Evolutionary conservation across 1,140 invertebrate genomes (phyloP).

Genomic region (Platorchestia sp.): DNA sequence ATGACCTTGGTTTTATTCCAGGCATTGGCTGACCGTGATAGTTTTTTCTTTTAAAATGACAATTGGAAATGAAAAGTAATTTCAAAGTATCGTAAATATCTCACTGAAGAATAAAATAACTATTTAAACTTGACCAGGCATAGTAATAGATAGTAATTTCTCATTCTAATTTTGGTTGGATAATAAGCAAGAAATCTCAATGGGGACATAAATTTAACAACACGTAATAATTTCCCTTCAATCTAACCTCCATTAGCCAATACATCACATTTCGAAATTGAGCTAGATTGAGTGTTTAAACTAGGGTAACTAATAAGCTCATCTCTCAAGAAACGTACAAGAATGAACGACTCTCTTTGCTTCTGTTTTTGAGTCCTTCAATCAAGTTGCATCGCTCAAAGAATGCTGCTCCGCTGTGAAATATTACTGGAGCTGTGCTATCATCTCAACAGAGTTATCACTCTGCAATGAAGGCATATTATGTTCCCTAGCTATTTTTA

Average conservation of each 20-base stretch:
- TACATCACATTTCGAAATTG: not conserved
- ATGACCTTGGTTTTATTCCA: no score
- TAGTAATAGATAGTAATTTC: not conserved
- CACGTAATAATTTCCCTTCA: no score
- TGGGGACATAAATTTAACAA: no score
- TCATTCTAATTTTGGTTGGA: not conserved
- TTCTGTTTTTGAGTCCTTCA: not conserved
- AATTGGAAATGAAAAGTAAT: no score
- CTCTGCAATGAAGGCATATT: not conserved
- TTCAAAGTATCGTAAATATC: no score
- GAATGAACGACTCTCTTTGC: not conserved
- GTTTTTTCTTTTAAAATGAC: no score
- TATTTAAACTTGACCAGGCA: no score
- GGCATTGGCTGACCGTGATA: no score
- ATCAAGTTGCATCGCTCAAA: not conserved
- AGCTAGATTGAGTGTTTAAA: not conserved
- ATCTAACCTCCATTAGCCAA: not conserved
- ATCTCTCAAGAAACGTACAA: not conserved
- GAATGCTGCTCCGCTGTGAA: not conserved
- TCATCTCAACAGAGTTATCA: not conserved
- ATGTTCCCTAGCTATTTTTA: not conserved
- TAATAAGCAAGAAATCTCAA: not conserved
- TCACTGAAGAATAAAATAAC: no score
- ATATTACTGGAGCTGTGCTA: not conserved
- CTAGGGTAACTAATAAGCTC: not conserved